These are phyloP conservation scores for Coptotermes formosanus DNA, from an alignment of 1,140 invertebrate genomes.

Conservation along the genomic window DNA sequence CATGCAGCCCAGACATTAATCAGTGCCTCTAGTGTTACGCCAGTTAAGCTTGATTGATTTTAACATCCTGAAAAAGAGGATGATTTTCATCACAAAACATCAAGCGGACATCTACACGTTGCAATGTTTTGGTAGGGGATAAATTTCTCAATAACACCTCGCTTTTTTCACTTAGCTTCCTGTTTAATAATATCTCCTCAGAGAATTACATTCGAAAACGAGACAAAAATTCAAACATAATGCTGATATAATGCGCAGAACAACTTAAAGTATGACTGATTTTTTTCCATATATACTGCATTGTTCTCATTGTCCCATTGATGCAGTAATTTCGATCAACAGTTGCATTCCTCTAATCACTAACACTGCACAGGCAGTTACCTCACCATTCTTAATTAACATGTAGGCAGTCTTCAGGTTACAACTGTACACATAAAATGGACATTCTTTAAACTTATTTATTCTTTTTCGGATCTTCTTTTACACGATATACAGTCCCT, in stretches of 20 bases:
- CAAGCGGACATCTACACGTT: neutral
- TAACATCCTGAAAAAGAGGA: neutral
- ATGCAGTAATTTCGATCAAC: neutral
- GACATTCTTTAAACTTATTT: too few species aligned
- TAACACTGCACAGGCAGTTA: too few species aligned
- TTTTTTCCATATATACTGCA: neutral
- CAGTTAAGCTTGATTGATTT: conserved; percentile 19
- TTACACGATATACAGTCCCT: too few species aligned
- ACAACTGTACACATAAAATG: too few species aligned
- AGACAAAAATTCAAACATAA: neutral
- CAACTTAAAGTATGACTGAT: neutral
- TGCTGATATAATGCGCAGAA: neutral
- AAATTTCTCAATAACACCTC: neutral
- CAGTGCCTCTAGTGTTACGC: neutral
- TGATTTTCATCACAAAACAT: neutral
- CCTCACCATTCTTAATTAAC: too few species aligned
- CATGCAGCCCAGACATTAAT: neutral
- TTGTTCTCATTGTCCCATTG: neutral
- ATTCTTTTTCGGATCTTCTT: too few species aligned
- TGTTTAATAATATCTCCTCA: neutral
- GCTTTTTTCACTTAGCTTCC: neutral
- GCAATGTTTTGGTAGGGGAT: neutral
- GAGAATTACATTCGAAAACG: neutral
- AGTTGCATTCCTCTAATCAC: neutral
- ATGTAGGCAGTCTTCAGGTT: too few species aligned